Evolutionary conservation across 2,797 vertebrate species (phyloP), one percentile per base, ranked within the genome.

Genomic region (Mionectes olivaceus): DNA sequence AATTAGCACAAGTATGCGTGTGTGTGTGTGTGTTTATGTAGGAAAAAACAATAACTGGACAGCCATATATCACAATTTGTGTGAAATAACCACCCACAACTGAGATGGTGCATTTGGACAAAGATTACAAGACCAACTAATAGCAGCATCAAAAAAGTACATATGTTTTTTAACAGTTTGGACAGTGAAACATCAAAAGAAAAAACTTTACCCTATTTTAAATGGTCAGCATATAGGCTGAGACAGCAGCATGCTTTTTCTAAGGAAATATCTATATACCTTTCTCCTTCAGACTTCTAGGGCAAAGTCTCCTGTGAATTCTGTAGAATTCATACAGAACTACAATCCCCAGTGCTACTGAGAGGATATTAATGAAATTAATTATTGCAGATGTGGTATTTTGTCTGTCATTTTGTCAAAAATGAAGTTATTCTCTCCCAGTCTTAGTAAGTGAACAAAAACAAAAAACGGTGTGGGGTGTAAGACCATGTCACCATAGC

Each of bases 401-500:
- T 55, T 60, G 32, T 39, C 5, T 8, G 61, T 47, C 4, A 17
- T 52, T 47, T 63, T 69, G 13, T 59, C 9, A 75, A 83, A 91
- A 88, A 7, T 25, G 6, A 74, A 74, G 39, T 41, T 5, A 52
- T 50, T 74, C 1, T 81, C 30, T 82, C 49, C 8, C 12, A 32
- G 21, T 65, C 86, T 75, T 56, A 30, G 10, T 65, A 55, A 35
- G 7, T 49, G 41, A 78, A 87, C 59, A 15, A 15, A 87, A 90
- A 86, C 37, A 73, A 81, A 77, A 77, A 10, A 53, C 30, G 16
- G 32, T 4, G 7, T 30, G n/a, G 21, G 4, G 6, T 52, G 10
- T 82, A 92, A 91, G 71, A 86, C 37, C 21, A 93, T 56, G 46
- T 90, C 50, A 94, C 82, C 41, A 88, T 91, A 80, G 64, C 73